phyloP scores from a whole-genome alignment of 2,113 vertebrate genomes.

The Tamias sibiricus region DNA sequence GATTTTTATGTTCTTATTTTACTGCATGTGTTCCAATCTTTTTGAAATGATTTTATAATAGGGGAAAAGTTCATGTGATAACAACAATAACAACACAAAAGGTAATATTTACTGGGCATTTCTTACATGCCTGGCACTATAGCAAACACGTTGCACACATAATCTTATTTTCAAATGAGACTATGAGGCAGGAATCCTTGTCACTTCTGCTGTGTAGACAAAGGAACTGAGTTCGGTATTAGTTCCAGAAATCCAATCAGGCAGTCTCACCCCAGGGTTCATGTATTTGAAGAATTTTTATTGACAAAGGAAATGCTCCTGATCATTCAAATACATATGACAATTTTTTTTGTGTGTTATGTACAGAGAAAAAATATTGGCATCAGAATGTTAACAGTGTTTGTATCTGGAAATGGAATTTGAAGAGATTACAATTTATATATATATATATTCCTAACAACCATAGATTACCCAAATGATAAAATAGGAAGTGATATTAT shows the following conservation, averaged over 20 bases:
- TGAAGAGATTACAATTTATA: not conserved
- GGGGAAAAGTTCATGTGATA: not conserved
- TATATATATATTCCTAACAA: not conserved
- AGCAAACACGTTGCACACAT: not conserved
- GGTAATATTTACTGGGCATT: not conserved
- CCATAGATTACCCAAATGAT: not conserved
- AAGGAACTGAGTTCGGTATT: not conserved
- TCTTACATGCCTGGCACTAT: not conserved
- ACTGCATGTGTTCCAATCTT: not conserved
- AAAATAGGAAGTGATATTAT: not conserved
- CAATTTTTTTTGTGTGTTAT: not conserved
- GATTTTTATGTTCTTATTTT: not conserved
- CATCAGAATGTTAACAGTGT: not conserved
- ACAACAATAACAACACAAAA: not conserved
- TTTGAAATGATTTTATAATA: not conserved
- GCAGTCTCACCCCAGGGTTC: not conserved
- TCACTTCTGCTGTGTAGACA: not conserved
- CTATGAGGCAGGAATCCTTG: fast-evolving
- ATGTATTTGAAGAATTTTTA: not conserved
- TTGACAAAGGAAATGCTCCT: not conserved
- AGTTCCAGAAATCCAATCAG: not conserved
- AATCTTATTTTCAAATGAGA: not conserved
- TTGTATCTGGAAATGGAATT: not conserved
- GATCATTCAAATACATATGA: not conserved
- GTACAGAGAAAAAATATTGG: not conserved